A percentile compares a stretch with the other conserved stretches of the same genome.
Conservation (phyloP, 1,140 invertebrate genomes). For the Drosophila paulistorum region DNA sequence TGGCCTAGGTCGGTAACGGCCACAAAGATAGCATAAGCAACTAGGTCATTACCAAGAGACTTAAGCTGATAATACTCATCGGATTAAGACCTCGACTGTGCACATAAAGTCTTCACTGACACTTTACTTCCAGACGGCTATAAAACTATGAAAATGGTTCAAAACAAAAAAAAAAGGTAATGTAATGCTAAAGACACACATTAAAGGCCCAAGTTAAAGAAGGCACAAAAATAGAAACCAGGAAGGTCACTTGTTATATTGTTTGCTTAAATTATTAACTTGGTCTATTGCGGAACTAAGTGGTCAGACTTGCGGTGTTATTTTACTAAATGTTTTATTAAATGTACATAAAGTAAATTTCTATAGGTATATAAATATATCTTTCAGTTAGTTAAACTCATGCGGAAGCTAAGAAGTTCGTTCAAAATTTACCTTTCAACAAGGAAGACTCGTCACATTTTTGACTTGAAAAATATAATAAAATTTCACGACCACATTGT, state of each 20-base stretch:
- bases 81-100: slow-evolving; percentile 44
- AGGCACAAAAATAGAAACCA: not conserved
- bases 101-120: slow-evolving; percentile 33
- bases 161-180: not conserved
- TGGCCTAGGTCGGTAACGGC: slow-evolving; percentile 45
- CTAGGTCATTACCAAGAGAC: slow-evolving; percentile 65
- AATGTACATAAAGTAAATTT: too few species aligned
- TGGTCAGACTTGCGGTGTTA: too few species aligned
- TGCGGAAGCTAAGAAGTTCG: too few species aligned
- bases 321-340: too few species aligned
- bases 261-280: too few species aligned
- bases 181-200: not conserved
- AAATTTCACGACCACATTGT: too few species aligned
- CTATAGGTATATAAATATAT: too few species aligned
- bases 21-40: slow-evolving; percentile 47
- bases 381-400: too few species aligned
- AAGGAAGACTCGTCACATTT: too few species aligned
- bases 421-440: too few species aligned
- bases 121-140: slow-evolving; percentile 20
- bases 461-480: too few species aligned
- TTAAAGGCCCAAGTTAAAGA: not conserved
- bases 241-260: slow-evolving; percentile 1
- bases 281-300: too few species aligned
- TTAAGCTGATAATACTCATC: slow-evolving; percentile 27
- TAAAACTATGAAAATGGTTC: slow-evolving; percentile 34